phyloP scores from a whole-genome alignment of 2,888 invertebrate species.

The Chaetogeoica ovagalla region DNA sequence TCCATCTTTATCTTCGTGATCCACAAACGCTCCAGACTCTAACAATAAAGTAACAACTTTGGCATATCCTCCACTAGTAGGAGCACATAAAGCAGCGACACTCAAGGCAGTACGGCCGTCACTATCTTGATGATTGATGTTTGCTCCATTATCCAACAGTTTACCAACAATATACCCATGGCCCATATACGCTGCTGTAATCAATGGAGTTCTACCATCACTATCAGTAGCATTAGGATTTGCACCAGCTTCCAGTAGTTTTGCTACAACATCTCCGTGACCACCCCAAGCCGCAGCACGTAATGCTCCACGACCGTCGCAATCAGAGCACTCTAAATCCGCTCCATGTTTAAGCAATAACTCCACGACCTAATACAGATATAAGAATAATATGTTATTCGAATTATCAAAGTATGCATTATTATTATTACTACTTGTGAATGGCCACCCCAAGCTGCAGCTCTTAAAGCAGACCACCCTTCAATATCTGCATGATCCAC shows the following conservation, averaged over 20 bases:
- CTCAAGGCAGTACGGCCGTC: slow-evolving; percentile 86
- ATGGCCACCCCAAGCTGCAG: slow-evolving; percentile 96
- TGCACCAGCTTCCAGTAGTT: slow-evolving; percentile 65
- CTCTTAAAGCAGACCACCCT: slow-evolving; percentile 87
- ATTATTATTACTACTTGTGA: slow-evolving; percentile 70
- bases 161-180: slow-evolving; percentile 88
- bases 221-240: slow-evolving; percentile 82
- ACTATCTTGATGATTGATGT: slow-evolving; percentile 82
- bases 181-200: slow-evolving; percentile 96
- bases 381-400: neutral
- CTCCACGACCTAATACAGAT: slow-evolving; percentile 69
- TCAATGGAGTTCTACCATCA: slow-evolving; percentile 87
- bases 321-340: slow-evolving; percentile 83
- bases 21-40: slow-evolving; percentile 80
- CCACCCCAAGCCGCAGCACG: slow-evolving; percentile 94
- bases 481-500: slow-evolving; percentile 79
- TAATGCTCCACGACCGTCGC: slow-evolving; percentile 85
- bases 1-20: slow-evolving; percentile 80
- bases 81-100: slow-evolving; percentile 83
- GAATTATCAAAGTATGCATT: no score
- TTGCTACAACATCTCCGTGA: slow-evolving; percentile 68
- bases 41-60: slow-evolving; percentile 73
- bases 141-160: slow-evolving; percentile 77
- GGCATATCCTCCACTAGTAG: slow-evolving; percentile 74
- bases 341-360: slow-evolving; percentile 77